Base-by-base conservation (phyloP, 2,113 vertebrate species). In the Furnarius figulus region DNA sequence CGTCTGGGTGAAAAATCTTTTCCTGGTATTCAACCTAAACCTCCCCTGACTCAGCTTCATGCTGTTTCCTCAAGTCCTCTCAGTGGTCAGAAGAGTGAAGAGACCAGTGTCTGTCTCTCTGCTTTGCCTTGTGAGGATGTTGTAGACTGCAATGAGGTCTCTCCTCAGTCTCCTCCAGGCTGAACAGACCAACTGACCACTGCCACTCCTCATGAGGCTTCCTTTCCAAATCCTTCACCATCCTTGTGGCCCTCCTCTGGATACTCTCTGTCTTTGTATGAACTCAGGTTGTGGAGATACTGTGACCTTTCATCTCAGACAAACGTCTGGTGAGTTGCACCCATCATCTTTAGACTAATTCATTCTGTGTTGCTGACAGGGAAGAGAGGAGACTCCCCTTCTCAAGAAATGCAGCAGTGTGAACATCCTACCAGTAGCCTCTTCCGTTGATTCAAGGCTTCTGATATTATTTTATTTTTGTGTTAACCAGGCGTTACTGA, bases 201-300 rank as follows among this genome's bases (percentile, higher is more conserved):
- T 52, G 61, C 6, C 1, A 0, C 19, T 74, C 10, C 28, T 53
- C 53, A 12, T 1, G 2, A 3, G 8, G 19, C 23, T 37, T 44
- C 44, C 27, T 19, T 18, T 50, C 44, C 19, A 52, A 12, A 8
- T 12, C 27, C 6, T 37, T 37, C 7, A 2, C 6, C 33, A 17
- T 24, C 37, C 28, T 37, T 1, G 0, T 20, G 18, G 19, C 12
- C 37, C 37, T 81, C 44, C 37, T 52, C 39, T n/a, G 52, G 42
- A 52, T 0, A 1, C 3, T 74, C 10, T 7, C 15, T 52, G 7
- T 12, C 17, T 89, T 62, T 37, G 5, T 49, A 30, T 42, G 73
- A 76, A 76, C 17, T 65, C n/a, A 68, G 0, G 17, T 52, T 7
- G 0, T n/a, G 76, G 44, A 61, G 40, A 35, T 31, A 58, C 4